Percentiles rank a stretch among this genome's conserved stretches.
phyloP scores from a whole-genome alignment of 2,113 vertebrate genomes.

The Sisor rabdophorus region DNA sequence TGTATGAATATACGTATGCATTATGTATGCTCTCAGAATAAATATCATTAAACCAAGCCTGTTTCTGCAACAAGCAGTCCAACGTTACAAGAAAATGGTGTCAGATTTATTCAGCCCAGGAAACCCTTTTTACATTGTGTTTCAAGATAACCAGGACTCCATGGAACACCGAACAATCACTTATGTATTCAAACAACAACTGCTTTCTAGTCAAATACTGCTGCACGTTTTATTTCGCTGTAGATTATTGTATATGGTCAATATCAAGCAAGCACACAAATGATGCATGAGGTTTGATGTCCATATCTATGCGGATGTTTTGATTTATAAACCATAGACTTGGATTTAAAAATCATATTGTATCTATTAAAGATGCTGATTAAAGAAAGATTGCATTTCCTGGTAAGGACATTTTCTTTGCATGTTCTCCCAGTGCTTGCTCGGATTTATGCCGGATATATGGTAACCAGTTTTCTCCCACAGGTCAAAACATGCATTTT shows the following conservation, averaged over 20 bases:
- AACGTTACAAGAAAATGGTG: background rate
- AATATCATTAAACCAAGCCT: slow-evolving; percentile 12
- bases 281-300: background rate
- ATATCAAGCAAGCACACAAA: background rate
- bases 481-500: no score
- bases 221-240: slow-evolving; percentile 12
- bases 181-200: background rate
- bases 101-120: background rate
- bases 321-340: background rate
- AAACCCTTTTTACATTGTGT: background rate
- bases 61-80: background rate
- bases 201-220: slow-evolving; percentile 12
- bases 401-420: no score
- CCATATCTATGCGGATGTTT: background rate
- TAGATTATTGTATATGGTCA: background rate
- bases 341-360: no score
- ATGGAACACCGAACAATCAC: background rate
- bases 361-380: no score
- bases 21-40: slow-evolving; percentile 1
- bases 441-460: no score
- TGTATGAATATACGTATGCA: background rate
- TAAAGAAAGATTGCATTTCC: no score
- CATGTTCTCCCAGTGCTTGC: no score
- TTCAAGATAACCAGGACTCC: slow-evolving; percentile 8
- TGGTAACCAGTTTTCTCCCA: no score